These are phyloP conservation scores for Melanaphis sacchari DNA, from an alignment of 1,140 invertebrate genomes.

Conservation along the genomic window DNA sequence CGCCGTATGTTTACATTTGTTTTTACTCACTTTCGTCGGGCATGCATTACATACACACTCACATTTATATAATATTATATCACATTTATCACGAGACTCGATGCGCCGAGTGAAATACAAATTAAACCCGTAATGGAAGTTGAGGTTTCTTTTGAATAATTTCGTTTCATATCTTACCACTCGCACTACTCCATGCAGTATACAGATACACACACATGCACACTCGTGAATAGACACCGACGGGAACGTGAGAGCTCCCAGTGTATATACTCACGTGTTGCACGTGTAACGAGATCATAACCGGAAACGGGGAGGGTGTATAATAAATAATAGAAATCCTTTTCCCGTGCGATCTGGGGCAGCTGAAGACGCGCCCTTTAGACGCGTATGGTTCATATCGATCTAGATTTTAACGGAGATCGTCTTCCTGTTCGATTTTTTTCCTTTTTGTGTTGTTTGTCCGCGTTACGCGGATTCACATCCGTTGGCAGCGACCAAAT, in stretches of 20 bases:
- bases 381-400: background rate
- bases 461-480: background rate
- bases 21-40: conserved; percentile 25
- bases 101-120: background rate
- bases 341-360: background rate
- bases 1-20: conserved; percentile 35
- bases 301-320: conserved; percentile 33
- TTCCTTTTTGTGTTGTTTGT: background rate
- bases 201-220: background rate
- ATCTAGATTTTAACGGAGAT: conserved; percentile 4
- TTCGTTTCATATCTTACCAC: conserved; percentile 10
- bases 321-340: conserved; percentile 47
- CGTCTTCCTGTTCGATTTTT: background rate
- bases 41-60: background rate
- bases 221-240: background rate
- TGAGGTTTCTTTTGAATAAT: conserved; percentile 25
- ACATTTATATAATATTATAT: background rate
- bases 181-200: no score
- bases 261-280: conserved; percentile 36
- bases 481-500: background rate
- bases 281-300: conserved; percentile 48
- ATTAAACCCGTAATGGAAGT: background rate
- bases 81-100: background rate
- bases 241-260: conserved; percentile 2
- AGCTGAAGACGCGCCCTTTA: conserved; percentile 19